A percentile compares a stretch with the other conserved stretches of the same genome.
phyloP scores from a whole-genome alignment of 2,797 vertebrate species.

The Pempheris klunzingeri region DNA sequence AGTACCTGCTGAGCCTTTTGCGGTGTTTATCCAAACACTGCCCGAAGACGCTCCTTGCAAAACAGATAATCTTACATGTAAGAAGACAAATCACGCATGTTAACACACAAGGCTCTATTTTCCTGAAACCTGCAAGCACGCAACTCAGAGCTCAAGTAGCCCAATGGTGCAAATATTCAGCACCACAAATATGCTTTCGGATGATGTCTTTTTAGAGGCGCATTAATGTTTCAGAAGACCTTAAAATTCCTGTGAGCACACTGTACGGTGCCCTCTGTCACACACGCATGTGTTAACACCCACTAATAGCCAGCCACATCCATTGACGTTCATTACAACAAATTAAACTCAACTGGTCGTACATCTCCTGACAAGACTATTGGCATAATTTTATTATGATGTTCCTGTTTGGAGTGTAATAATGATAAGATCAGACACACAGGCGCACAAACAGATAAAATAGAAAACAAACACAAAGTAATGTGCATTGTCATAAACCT shows the following conservation, averaged over 20 bases:
- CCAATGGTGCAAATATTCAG: not conserved
- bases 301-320: not conserved
- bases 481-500: conserved; percentile 4
- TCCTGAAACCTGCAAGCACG: not conserved
- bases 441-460: not conserved
- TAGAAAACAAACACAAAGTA: not conserved
- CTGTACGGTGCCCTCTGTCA: not conserved
- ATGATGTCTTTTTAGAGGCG: not conserved
- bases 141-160: not conserved
- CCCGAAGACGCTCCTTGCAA: not conserved
- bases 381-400: conserved; percentile 21
- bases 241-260: not conserved
- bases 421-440: conserved; percentile 29
- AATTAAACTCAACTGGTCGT: conserved; percentile 31
- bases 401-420: conserved; percentile 10
- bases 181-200: not conserved
- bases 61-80: not conserved
- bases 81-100: not conserved
- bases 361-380: conserved; percentile 11
- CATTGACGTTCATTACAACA: conserved; percentile 12
- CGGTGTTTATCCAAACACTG: conserved; percentile 5
- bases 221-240: not conserved
- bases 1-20: not conserved
- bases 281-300: not conserved
- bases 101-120: not conserved